These are phyloP conservation scores for Apodemia duryi DNA, from an alignment of 2,888 invertebrate genomes.

Conservation along the genomic window DNA sequence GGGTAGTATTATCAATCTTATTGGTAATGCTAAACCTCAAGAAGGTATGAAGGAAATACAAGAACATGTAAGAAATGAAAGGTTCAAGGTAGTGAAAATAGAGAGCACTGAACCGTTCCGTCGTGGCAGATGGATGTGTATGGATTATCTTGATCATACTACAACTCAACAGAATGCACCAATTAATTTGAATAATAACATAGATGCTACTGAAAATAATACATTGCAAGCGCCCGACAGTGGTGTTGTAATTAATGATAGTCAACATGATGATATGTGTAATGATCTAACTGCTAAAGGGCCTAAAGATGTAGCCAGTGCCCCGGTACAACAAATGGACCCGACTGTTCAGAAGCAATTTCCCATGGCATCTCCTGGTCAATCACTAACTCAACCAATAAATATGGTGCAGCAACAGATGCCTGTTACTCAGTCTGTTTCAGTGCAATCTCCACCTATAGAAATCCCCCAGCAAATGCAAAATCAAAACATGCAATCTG, in stretches of 20 bases:
- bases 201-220: constrained; percentile 64
- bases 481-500: constrained; percentile 61
- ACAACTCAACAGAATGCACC: constrained; percentile 75
- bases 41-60: constrained; percentile 82
- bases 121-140: constrained; percentile 95
- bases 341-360: constrained; percentile 73
- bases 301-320: constrained; percentile 71
- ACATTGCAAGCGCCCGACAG: constrained; percentile 69
- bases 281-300: constrained; percentile 72
- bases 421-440: constrained; percentile 65
- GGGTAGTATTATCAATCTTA: constrained; percentile 80
- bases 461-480: constrained; percentile 75
- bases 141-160: constrained; percentile 95
- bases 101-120: constrained; percentile 96
- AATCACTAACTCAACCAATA: constrained; percentile 71
- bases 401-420: constrained; percentile 69
- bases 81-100: constrained; percentile 97
- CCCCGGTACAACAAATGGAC: constrained; percentile 69
- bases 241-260: constrained; percentile 74
- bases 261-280: constrained; percentile 72
- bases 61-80: constrained; percentile 87
- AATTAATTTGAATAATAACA: constrained; percentile 68
- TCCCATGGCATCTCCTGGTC: constrained; percentile 75
- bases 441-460: constrained; percentile 73
- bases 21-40: constrained; percentile 75